phyloP scores from a whole-genome alignment of 2,888 invertebrate species.

The Microctonus brassicae region DNA sequence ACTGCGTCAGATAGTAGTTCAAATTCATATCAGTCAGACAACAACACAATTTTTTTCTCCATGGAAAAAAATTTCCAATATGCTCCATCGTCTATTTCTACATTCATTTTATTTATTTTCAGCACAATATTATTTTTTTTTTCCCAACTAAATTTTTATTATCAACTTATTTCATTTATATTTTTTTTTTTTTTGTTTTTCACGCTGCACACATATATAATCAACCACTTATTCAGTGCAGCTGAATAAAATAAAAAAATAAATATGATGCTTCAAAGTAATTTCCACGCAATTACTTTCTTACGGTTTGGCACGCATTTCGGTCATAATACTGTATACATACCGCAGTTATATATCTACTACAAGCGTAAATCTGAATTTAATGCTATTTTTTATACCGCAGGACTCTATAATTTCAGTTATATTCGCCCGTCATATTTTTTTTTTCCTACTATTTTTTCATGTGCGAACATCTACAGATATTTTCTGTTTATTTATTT shows the following conservation, averaged over 20 bases:
- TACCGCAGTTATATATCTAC: slow-evolving; percentile 1
- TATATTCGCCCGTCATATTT: not conserved
- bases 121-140: not conserved
- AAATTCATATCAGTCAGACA: slow-evolving; percentile 1
- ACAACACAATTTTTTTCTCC: not conserved
- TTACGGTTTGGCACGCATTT: slow-evolving; percentile 34
- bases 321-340: slow-evolving; percentile 13
- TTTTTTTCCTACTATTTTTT: not conserved
- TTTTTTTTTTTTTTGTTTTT: not conserved
- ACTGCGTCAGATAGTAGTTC: not conserved
- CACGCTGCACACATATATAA: not conserved
- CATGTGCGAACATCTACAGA: not conserved
- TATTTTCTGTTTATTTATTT: not conserved
- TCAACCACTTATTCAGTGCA: not conserved
- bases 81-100: not conserved
- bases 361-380: slow-evolving; percentile 26
- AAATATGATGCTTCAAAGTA: slow-evolving; percentile 19
- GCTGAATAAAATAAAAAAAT: not conserved
- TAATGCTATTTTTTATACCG: slow-evolving; percentile 29
- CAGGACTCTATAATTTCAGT: slow-evolving; percentile 4
- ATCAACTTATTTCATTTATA: not conserved
- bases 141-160: not conserved
- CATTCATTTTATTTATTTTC: not conserved
- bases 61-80: not conserved
- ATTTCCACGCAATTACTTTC: slow-evolving; percentile 27